phyloP scores from a whole-genome alignment of 2,113 vertebrate genomes.

The Neolamprologus kungweensis region DNA sequence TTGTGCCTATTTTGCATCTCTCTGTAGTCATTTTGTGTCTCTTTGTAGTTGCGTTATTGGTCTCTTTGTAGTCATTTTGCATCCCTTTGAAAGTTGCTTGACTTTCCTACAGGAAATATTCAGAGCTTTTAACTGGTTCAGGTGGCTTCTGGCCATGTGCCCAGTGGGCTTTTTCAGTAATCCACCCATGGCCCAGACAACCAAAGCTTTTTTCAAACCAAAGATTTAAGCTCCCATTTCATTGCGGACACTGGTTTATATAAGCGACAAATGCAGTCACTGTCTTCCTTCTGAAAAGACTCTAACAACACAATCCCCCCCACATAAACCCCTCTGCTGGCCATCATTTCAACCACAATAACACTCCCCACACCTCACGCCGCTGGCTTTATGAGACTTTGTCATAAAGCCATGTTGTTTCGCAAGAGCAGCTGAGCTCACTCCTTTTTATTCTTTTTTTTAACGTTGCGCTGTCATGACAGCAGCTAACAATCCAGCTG shows the following conservation, averaged over 20 bases:
- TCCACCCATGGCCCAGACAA: not conserved
- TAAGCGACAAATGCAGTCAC: not conserved
- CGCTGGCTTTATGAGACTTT: not conserved
- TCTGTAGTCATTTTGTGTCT: not conserved
- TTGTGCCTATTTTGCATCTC: not conserved
- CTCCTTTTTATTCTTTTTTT: not conserved
- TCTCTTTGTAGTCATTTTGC: not conserved
- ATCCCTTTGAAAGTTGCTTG: not conserved
- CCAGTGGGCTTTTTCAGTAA: not conserved
- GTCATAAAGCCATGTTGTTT: not conserved
- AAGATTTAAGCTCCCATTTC: not conserved
- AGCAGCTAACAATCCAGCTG: conserved; percentile 30
- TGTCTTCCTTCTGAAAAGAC: not conserved
- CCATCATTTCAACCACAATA: conserved; percentile 4
- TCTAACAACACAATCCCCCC: conserved; percentile 10
- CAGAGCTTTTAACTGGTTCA: not conserved
- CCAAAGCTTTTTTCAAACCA: not conserved
- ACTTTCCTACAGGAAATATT: not conserved
- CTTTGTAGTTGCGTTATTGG: not conserved
- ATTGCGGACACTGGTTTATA: not conserved
- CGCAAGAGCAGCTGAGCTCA: not conserved
- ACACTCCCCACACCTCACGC: not conserved
- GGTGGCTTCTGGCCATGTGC: not conserved
- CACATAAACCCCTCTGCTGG: not conserved
- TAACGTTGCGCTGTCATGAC: not conserved